These are phyloP conservation scores for Hypotaenidia okinawae DNA, from an alignment of 2,797 vertebrate genomes.

Conservation along the genomic window DNA sequence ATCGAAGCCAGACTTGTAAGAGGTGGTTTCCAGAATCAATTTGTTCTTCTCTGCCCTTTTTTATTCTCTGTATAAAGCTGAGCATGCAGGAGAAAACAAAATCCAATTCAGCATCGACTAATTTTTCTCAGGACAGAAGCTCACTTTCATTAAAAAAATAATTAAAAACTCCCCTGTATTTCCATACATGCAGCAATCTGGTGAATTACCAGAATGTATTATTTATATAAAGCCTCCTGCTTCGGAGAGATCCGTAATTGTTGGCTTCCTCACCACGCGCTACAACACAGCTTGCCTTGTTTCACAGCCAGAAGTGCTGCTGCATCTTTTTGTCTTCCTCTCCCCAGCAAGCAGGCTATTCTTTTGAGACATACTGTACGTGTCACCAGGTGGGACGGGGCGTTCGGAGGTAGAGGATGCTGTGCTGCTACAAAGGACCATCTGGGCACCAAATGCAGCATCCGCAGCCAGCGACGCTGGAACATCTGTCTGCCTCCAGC, in stretches of 20 bases:
- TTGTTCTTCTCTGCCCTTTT: background rate
- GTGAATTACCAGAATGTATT: constrained; percentile 17
- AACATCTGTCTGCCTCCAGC: constrained; percentile 56
- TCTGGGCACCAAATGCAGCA: constrained; percentile 8
- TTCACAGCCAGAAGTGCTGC: constrained; percentile 51
- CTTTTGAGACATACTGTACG: background rate
- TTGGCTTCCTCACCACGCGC: background rate
- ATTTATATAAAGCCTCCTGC: constrained; percentile 44
- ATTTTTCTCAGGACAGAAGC: background rate
- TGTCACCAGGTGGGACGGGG: constrained; percentile 49
- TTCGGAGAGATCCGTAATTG: background rate
- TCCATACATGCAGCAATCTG: background rate
- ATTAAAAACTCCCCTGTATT: background rate
- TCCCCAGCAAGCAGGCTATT: background rate
- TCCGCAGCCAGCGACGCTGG: background rate
- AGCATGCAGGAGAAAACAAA: background rate
- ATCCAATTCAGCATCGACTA: background rate
- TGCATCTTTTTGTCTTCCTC: constrained; percentile 16
- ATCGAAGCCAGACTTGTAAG: background rate
- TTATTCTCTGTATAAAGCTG: background rate
- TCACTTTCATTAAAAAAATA: background rate
- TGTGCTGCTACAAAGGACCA: constrained; percentile 10
- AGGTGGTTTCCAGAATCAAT: background rate
- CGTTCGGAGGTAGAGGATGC: background rate
- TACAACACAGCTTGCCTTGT: constrained; percentile 32